A percentile compares a stretch with the other conserved stretches of the same genome.
These are phyloP conservation scores for Pomphorhynchus laevis DNA, from an alignment of 1,140 invertebrate genomes.

Conservation along the genomic window DNA sequence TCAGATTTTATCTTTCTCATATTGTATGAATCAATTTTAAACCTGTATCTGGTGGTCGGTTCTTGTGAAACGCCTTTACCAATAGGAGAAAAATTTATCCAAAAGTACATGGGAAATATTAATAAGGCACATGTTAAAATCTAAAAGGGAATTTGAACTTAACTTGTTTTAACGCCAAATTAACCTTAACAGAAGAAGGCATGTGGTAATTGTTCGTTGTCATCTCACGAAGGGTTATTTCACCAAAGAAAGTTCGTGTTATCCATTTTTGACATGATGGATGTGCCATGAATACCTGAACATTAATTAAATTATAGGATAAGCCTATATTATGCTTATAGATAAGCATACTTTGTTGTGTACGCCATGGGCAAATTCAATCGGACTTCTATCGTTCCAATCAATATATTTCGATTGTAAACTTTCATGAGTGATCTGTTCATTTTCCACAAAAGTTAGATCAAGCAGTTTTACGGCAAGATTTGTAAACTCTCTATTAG, in stretches of 20 bases:
- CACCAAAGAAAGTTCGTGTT: slow-evolving; percentile 17
- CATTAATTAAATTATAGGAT: too few relatives aligned
- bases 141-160: neutral
- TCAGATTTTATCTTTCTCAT: too few relatives aligned
- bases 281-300: slow-evolving; percentile 21
- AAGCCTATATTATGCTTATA: too few relatives aligned
- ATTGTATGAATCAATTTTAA: too few relatives aligned
- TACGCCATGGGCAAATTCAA: slow-evolving; percentile 16
- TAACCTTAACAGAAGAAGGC: slow-evolving; percentile 18
- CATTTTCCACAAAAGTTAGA: slow-evolving; percentile 17
- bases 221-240: slow-evolving; percentile 17
- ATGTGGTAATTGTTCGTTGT: slow-evolving; percentile 15
- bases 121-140: slow-evolving; percentile 17
- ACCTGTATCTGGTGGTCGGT: too few relatives aligned
- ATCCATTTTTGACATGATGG: slow-evolving; percentile 22
- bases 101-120: slow-evolving; percentile 21
- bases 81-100: slow-evolving; percentile 19
- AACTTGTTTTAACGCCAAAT: too few relatives aligned
- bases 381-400: slow-evolving; percentile 17
- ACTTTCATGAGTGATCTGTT: slow-evolving; percentile 17
- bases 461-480: slow-evolving; percentile 19
- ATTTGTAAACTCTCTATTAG: slow-evolving; percentile 5
- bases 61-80: too few relatives aligned
- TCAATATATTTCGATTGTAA: slow-evolving; percentile 17
- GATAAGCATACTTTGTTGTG: too few relatives aligned